Evolutionary conservation across 2,888 invertebrate genomes (phyloP), one percentile per base, ranked within the genome.

Genomic region (Dasypogon diadema): DNA sequence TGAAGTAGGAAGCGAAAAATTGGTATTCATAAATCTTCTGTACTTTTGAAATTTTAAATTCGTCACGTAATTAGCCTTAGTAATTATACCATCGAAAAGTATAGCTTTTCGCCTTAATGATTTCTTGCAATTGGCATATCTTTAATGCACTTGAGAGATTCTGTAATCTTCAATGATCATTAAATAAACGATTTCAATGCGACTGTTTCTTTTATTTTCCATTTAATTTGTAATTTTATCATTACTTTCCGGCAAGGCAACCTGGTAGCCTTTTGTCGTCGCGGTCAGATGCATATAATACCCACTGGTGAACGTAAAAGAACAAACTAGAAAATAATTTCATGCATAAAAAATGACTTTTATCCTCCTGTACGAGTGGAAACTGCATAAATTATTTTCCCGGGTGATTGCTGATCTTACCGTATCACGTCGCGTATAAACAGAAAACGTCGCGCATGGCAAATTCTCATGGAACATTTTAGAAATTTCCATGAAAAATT

Each of bases 401-500:
- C n/a, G 12, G n/a, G 42, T 42, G 42, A 42, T 42, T 42, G 42
- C 42, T 42, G 42, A 42, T 42, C n/a, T 42, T 6, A 2, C 42
- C 30, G 30, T 8, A 8, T 42, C 0, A 8, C n/a, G 8, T 6
- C 12, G 12, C 30, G 30, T 8, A 8, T 42, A 2, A 8, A 12
- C 42, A 42, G 42, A 60, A 37, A 60, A 60, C 60, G 60, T 42
- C 21, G 60, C 60, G 60, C 60, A 60, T 60, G 60, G 60, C 21
- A 34, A 60, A 60, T 60, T 60, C 60, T 37, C 34, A 37, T 34
- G 37, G 16, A 60, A 18, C 37, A 26, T 34, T 12, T 37, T 37
- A 60, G 60, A 37, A 37, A 60, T 37, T 30, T 60, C 18, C 60
- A 60, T 60, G 60, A 60, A 60, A 60, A 60, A 60, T 60, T 60